Conservation (phyloP, 2,797 vertebrate genomes). For the Aratinga solstitialis region DNA sequence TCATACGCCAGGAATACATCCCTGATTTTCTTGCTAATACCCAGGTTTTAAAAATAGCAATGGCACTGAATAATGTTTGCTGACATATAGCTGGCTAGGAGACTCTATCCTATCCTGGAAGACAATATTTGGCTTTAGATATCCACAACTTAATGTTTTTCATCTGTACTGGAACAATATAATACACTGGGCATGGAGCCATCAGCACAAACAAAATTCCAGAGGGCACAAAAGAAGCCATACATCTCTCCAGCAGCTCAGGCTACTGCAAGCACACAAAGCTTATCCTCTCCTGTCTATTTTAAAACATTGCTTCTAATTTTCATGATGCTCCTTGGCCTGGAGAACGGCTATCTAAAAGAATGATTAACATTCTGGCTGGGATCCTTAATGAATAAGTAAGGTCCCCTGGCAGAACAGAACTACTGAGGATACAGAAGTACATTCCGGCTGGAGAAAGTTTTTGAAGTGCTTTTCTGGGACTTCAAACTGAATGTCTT, state of each 20-base stretch:
- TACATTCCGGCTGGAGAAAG: background rate
- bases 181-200: background rate
- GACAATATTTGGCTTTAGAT: background rate
- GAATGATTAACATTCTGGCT: background rate
- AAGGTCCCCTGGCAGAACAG: background rate
- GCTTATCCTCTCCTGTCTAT: background rate
- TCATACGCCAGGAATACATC: background rate
- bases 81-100: background rate
- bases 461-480: background rate
- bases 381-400: background rate
- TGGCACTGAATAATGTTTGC: background rate
- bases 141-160: background rate
- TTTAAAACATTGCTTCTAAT: constrained; percentile 29
- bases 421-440: background rate
- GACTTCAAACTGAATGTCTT: background rate
- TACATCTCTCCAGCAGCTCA: background rate
- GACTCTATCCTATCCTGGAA: background rate
- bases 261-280: background rate
- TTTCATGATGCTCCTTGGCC: background rate
- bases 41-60: background rate
- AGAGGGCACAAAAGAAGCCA: background rate
- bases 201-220: background rate
- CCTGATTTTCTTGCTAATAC: background rate
- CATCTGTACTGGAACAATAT: background rate
- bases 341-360: background rate